These are phyloP conservation scores for Megaleporinus macrocephalus DNA, from an alignment of 2,113 vertebrate genomes.

Conservation along the genomic window DNA sequence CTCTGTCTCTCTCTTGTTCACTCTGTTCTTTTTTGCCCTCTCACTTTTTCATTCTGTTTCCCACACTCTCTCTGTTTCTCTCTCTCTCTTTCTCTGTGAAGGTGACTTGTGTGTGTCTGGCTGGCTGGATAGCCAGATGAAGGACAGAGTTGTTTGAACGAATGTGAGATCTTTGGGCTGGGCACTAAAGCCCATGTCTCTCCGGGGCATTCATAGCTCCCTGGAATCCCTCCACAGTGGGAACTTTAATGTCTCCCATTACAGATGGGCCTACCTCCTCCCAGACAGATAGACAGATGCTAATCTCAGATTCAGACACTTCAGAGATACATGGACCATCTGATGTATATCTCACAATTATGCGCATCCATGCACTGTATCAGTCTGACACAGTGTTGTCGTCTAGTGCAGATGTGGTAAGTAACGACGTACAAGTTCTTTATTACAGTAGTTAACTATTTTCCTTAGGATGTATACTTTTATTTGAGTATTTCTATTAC, in stretches of 20 bases:
- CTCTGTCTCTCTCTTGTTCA: too few relatives aligned
- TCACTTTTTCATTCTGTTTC: background rate
- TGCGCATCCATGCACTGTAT: background rate
- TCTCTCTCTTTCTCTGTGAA: background rate
- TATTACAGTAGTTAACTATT: too few relatives aligned
- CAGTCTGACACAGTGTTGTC: too few relatives aligned
- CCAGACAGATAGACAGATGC: background rate
- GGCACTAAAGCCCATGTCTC: background rate
- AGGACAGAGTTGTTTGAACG: background rate
- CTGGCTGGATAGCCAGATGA: conserved; percentile 2
- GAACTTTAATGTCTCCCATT: background rate
- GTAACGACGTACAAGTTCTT: too few relatives aligned
- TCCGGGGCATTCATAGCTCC: background rate
- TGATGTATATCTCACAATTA: background rate
- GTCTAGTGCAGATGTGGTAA: too few relatives aligned
- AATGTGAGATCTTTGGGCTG: background rate
- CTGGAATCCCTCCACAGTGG: background rate
- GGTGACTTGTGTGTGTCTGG: conserved; percentile 16
- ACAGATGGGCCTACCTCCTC: background rate
- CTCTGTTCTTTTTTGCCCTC: background rate
- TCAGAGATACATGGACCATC: background rate
- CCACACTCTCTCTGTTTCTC: background rate
- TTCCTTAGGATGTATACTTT: too few relatives aligned
- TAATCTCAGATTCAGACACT: background rate
- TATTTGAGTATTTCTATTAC: too few relatives aligned